phyloP scores from a whole-genome alignment of 2,113 vertebrate genomes.

The Rhinolophus ferrumequinum region DNA sequence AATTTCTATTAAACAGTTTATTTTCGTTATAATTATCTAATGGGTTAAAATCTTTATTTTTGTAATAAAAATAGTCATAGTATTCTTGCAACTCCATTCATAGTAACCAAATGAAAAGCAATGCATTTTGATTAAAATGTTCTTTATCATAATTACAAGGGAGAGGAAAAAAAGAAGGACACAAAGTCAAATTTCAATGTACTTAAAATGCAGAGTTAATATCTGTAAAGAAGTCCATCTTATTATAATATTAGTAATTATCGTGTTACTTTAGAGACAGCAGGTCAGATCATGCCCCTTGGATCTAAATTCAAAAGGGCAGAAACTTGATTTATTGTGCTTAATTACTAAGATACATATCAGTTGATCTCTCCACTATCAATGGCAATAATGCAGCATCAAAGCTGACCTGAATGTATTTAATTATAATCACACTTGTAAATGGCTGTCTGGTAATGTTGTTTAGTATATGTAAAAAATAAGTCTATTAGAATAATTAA shows the following conservation, averaged over 20 bases:
- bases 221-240: neutral
- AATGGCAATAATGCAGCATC: neutral
- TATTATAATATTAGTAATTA: neutral
- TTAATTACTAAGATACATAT: constrained; percentile 4
- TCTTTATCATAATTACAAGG: neutral
- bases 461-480: neutral
- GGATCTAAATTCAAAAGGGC: neutral
- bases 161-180: neutral
- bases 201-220: neutral
- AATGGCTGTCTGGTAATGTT: neutral
- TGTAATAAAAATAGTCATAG: neutral
- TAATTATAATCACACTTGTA: neutral
- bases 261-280: neutral
- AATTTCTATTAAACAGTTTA: neutral
- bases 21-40: neutral
- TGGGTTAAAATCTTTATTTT: neutral
- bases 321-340: neutral
- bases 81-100: neutral
- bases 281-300: neutral
- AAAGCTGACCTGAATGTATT: neutral
- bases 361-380: neutral
- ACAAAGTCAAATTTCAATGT: neutral
- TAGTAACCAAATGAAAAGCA: neutral
- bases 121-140: neutral
- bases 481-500: neutral